Evolutionary conservation across 2,888 invertebrate genomes (phyloP), one percentile per base, ranked within the genome.

Genomic region (Ochropacha duplaris): DNA sequence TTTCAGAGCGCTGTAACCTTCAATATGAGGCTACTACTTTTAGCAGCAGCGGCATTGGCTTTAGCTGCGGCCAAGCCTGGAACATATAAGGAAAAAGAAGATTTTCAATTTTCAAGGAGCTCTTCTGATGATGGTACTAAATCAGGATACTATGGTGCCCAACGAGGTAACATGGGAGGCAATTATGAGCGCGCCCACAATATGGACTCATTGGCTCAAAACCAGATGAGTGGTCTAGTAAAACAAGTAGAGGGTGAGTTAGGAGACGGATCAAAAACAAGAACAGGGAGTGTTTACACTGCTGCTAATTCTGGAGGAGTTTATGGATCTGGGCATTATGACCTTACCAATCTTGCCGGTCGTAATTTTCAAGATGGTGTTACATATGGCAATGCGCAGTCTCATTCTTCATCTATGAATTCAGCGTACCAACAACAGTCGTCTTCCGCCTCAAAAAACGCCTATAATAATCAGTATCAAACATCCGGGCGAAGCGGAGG

Each of bases 131-230:
- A 92, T 26, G 93, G 92, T 14, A 68, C 68, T 14, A 92, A 92
- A 69, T 76, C 90, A 14, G 93, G 93, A 14, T 93, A 61, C 65
- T 93, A 93, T 61, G 92, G 87, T 16, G 88, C 93, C 11, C 93
- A 93, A 62, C 81, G 92, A 68, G 93, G 93, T n/a, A 93, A 93
- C 61, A 88, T 92, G 91, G 93, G 93, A 16, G 93, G 93, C 2
- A 93, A 93, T 66, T 93, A 83, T 66, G 93, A 93, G 78, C 81
- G 79, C 31, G 87, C 93, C 5, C 93, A 93, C 64, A 93, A 93
- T 64, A 93, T 93, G 93, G 93, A 93, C 65, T 60, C 68, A 0
- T 66, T 90, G 49, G 93, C 93, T 14, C 92, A 93, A 63, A 78
- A 88, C 58, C 93, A 93, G 74, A 88, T 93, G 90, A 86, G 92